Percentiles rank a stretch among this genome's conserved stretches.
These are phyloP conservation scores for Volucella zonaria DNA, from an alignment of 2,888 invertebrate genomes.

Conservation along the genomic window DNA sequence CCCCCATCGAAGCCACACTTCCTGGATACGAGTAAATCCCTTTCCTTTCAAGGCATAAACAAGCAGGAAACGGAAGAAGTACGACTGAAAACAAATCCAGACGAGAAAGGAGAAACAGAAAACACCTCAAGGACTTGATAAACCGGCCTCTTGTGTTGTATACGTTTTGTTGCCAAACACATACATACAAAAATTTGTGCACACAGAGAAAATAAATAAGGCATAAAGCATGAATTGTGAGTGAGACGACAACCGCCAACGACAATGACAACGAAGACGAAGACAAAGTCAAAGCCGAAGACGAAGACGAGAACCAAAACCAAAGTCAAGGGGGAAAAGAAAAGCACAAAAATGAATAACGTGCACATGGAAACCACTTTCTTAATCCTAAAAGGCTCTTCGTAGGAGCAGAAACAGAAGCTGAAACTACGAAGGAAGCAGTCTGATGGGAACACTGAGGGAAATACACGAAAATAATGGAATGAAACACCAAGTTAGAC, in stretches of 20 bases:
- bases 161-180: constrained; percentile 32
- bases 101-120: constrained; percentile 14
- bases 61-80: background rate
- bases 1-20: background rate
- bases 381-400: constrained; percentile 36
- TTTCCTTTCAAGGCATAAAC: constrained; percentile 20
- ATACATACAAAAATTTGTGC: constrained; percentile 13
- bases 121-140: constrained; percentile 50
- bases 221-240: constrained; percentile 39
- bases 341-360: constrained; percentile 38
- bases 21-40: background rate
- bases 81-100: background rate
- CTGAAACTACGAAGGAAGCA: background rate
- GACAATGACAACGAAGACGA: background rate
- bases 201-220: constrained; percentile 28
- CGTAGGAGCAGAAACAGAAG: background rate
- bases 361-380: constrained; percentile 39
- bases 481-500: constrained; percentile 54
- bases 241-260: background rate
- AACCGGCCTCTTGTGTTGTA: constrained; percentile 58
- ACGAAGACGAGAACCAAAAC: too few species aligned
- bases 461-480: constrained; percentile 26
- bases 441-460: constrained; percentile 13
- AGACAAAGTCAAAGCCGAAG: background rate
- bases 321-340: background rate